A percentile compares a stretch with the other conserved stretches of the same genome.
These are phyloP conservation scores for Iphiclides podalirius DNA, from an alignment of 2,888 invertebrate genomes.

Conservation along the genomic window DNA sequence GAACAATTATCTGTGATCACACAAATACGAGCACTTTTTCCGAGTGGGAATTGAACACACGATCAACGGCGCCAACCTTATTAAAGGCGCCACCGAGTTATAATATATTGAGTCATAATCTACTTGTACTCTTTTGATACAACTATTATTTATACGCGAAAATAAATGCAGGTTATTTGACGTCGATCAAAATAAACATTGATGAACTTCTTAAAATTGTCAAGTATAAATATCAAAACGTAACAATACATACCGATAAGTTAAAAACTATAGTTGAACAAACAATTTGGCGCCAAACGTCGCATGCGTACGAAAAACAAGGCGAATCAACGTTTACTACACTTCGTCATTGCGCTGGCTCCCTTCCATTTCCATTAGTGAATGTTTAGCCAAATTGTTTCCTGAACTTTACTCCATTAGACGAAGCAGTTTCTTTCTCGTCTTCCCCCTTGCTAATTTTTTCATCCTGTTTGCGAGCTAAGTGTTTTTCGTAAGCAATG, in stretches of 20 bases:
- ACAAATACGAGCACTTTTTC: no score
- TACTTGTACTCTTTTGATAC: no score
- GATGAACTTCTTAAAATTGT: no score
- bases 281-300: constrained; percentile 60
- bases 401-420: constrained; percentile 74
- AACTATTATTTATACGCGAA: no score
- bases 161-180: no score
- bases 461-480: constrained; percentile 51
- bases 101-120: no score
- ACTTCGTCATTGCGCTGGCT: constrained; percentile 49
- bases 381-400: constrained; percentile 78
- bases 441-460: constrained; percentile 62
- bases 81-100: no score
- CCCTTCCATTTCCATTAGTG: constrained; percentile 77
- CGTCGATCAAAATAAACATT: no score
- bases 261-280: constrained; percentile 30
- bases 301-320: constrained; percentile 61
- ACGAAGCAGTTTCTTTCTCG: constrained; percentile 61
- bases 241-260: neutral
- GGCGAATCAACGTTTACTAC: constrained; percentile 44
- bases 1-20: no score
- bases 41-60: no score
- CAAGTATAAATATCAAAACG: no score
- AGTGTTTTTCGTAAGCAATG: constrained; percentile 57
- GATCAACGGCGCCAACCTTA: no score